Evolutionary conservation across 92 coral and sea anemone genomes (phyloP).

Genomic region (Epizoanthus illoricatus): DNA sequence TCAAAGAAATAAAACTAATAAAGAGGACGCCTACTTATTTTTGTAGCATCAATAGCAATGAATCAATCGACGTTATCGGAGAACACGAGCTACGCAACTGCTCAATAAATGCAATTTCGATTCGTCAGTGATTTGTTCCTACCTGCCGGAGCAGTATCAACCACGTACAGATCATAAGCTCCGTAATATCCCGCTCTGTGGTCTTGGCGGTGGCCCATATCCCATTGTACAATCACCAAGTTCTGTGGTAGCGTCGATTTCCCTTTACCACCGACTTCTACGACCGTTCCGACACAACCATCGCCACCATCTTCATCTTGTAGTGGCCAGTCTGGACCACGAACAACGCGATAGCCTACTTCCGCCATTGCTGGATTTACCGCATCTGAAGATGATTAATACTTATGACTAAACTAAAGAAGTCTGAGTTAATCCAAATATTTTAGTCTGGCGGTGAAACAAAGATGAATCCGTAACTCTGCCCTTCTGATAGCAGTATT

Average conservation of each 20-base stretch:
- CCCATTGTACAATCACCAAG: conserved; percentile 48
- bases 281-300: conserved; percentile 50
- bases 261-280: conserved; percentile 32
- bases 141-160: conserved; percentile 49
- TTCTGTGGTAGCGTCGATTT: conserved; percentile 22
- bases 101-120: no score
- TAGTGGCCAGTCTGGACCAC: conserved; percentile 34
- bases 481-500: no score
- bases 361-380: neutral
- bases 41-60: no score
- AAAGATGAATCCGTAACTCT: no score
- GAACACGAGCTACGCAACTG: no score
- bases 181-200: conserved; percentile 35
- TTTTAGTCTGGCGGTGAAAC: no score
- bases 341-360: conserved; percentile 50
- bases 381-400: no score
- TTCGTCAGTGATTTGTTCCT: neutral
- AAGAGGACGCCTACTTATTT: no score
- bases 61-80: no score
- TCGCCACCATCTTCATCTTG: conserved; percentile 33
- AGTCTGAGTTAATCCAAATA: no score
- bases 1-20: no score
- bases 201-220: conserved; percentile 23
- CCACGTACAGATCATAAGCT: conserved; percentile 27
- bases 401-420: no score